Percentiles rank a stretch among this genome's conserved stretches.
These are phyloP conservation scores for Rhinichthys klamathensis DNA, from an alignment of 2,113 vertebrate species.

Conservation along the genomic window DNA sequence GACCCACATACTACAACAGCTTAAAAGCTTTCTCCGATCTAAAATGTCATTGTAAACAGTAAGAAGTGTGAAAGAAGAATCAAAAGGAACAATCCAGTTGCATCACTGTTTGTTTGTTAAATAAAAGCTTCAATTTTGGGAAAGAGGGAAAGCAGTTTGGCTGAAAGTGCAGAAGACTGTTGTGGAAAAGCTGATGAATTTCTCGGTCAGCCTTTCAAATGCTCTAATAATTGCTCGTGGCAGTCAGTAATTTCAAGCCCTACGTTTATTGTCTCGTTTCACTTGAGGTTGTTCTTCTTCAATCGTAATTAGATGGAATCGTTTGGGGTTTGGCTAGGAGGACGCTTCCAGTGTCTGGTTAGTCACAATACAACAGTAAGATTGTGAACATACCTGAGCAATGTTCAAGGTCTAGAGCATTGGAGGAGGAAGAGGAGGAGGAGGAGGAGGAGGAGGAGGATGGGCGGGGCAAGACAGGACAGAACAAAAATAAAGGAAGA, in stretches of 20 bases:
- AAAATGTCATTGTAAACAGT: background rate
- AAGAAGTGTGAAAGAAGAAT: background rate
- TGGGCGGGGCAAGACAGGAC: conserved; percentile 90
- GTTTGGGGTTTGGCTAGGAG: conserved; percentile 75
- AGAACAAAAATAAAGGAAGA: conserved; percentile 92
- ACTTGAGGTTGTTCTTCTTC: conserved; percentile 27
- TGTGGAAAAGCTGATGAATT: background rate
- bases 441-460: conserved; percentile 78
- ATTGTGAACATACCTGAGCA: conserved; percentile 99
- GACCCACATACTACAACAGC: background rate
- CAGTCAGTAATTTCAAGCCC: conserved; percentile 90
- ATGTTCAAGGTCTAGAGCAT: conserved; percentile 99
- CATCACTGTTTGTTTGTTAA: background rate
- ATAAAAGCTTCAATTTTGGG: conserved; percentile 2
- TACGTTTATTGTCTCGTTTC: conserved; percentile 56
- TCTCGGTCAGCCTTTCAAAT: background rate
- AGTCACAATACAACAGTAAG: conserved; percentile 97
- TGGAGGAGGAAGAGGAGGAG: conserved; percentile 67
- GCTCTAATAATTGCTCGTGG: background rate
- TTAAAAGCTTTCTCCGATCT: background rate
- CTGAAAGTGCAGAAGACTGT: background rate
- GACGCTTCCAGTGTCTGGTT: conserved; percentile 92
- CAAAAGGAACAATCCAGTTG: background rate
- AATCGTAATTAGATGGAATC: conserved; percentile 79
- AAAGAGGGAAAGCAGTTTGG: background rate